A percentile compares a stretch with the other conserved stretches of the same genome.
Conservation (phyloP, 2,113 vertebrate species). For the Sapajus apella region DNA sequence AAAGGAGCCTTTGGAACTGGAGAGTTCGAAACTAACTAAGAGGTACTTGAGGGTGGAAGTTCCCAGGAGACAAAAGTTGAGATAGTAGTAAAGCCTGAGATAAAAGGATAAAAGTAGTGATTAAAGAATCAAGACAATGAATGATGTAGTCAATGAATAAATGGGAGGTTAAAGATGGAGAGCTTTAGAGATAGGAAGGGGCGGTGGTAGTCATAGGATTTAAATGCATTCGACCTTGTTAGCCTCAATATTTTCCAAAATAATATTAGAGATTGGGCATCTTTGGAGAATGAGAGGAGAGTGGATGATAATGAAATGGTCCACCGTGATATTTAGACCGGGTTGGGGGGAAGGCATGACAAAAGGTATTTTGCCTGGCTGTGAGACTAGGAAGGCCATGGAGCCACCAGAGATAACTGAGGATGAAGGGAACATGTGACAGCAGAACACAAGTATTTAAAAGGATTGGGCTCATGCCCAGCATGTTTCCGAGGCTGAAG, state of each 20-base stretch:
- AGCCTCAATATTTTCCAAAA: background rate
- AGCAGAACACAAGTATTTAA: too few species aligned
- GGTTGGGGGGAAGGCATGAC: background rate
- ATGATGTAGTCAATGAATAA: background rate
- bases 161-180: background rate
- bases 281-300: background rate
- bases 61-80: background rate
- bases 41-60: background rate
- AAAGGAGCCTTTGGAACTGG: background rate
- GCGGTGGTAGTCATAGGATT: background rate
- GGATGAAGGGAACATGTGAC: background rate
- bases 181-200: background rate
- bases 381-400: background rate
- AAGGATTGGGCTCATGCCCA: too few species aligned
- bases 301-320: background rate
- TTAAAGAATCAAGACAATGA: too few species aligned
- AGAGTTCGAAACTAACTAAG: background rate
- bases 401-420: background rate
- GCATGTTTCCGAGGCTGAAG: too few species aligned
- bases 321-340: background rate
- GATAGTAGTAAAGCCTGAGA: background rate
- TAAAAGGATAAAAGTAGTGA: background rate
- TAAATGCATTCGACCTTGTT: background rate
- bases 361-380: background rate
- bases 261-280: background rate